Evolutionary conservation across 1,140 invertebrate genomes (phyloP), one percentile per base, ranked within the genome.

Genomic region (Planococcus citri): DNA sequence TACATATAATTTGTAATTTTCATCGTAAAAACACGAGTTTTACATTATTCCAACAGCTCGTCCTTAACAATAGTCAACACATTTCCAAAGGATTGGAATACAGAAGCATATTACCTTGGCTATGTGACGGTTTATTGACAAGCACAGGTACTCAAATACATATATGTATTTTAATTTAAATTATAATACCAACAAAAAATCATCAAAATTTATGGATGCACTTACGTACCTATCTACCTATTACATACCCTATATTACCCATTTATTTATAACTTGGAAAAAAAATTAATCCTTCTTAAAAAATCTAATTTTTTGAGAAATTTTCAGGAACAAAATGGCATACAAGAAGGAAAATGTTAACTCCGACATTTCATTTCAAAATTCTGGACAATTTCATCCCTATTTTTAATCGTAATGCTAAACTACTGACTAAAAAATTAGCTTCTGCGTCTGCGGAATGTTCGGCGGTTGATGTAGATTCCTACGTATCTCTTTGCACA

Each of bases 401-500:
- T 10, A 85, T 87, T 75, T 85, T 86, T 74, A 78, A 82, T 38
- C 82, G 87, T 73, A 77, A 82, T 24, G 72, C 78, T 1, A 33
- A 82, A 9, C 79, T 85, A 21, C 78, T 95, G 68, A 80, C 87
- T 0, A 76, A 84, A 6, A 85, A 86, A 74, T 75, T 96, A 70
- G 75, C 14, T 25, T 57, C 21, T 12, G 27, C 61, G 24, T 6
- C 21, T 0, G 17, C 0, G 1, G 21, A 67, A 0, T 14, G 25
- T 29, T 24, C 58, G n/a, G 33, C 1, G 21, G 29, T 89, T 74
- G 85, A 94, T 76, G 83, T 94, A 33, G 89, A 87, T 76, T 84
- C 86, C 20, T 85, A 85, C 74, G 83, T 93, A 10, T 87, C 89
- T 20, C 81, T 86, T 21, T 92, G 90, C 78, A 85, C 91, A 10